Conservation (phyloP, 2,797 vertebrate genomes). For the Percopsis omiscomaycus region DNA sequence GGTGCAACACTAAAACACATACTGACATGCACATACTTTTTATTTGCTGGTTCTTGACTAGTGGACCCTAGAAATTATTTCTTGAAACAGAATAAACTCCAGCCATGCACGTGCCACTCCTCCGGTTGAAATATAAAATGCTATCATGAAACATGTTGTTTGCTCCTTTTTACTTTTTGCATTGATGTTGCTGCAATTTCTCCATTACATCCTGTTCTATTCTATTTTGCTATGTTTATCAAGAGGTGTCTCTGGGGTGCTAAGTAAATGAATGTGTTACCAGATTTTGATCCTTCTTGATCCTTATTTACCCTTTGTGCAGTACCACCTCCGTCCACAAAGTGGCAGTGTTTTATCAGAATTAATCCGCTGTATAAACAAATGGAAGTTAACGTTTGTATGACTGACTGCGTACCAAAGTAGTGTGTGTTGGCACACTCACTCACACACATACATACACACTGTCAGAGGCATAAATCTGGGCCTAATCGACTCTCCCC, state of each 20-base stretch:
- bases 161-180: not conserved
- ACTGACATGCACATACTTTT: constrained; percentile 5
- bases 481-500: constrained; percentile 76
- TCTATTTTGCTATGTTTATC: not conserved
- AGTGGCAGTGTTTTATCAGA: constrained; percentile 56
- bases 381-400: not conserved
- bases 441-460: constrained; percentile 17
- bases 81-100: not conserved
- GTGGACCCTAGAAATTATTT: not conserved
- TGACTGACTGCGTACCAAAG: constrained; percentile 14
- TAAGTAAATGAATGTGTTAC: not conserved
- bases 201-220: not conserved
- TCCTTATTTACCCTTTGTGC: not conserved
- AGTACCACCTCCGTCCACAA: constrained; percentile 55
- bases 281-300: not conserved
- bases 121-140: no score
- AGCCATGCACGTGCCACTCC: no score
- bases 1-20: not conserved
- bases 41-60: constrained; percentile 4
- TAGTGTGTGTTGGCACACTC: constrained; percentile 41
- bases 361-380: constrained; percentile 12
- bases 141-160: not conserved
- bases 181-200: not conserved
- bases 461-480: constrained; percentile 71
- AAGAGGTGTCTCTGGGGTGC: not conserved